Percentiles rank a stretch among this genome's conserved stretches.
phyloP scores from a whole-genome alignment of 2,113 vertebrate species.

The Ptychochromis oligacanthus region DNA sequence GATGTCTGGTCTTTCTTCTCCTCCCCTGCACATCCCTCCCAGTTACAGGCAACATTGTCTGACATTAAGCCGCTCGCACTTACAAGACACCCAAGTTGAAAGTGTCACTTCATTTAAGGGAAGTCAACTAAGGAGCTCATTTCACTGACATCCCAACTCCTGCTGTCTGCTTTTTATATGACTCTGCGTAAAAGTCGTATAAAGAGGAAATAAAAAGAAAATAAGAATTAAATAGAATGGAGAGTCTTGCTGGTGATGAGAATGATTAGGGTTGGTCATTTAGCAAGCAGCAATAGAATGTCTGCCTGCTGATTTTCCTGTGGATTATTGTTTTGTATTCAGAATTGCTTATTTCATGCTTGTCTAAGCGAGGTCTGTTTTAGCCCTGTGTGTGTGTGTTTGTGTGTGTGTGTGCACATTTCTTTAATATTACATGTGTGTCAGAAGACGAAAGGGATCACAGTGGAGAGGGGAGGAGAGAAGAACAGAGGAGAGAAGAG shows the following conservation, averaged over 20 bases:
- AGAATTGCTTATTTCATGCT: constrained; percentile 58
- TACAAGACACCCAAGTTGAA: constrained; percentile 42
- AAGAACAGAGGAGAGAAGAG: constrained; percentile 8
- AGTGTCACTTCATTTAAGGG: constrained; percentile 58
- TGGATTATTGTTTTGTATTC: constrained; percentile 49
- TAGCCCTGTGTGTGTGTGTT: background rate
- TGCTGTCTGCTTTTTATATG: background rate
- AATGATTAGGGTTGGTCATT: background rate
- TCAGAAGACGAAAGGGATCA: constrained; percentile 50
- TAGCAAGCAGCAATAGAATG: background rate
- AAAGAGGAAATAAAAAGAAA: background rate
- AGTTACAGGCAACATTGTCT: constrained; percentile 50
- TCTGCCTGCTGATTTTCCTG: constrained; percentile 19
- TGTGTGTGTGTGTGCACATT: constrained; percentile 39
- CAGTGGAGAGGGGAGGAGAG: constrained; percentile 17
- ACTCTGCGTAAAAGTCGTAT: background rate
- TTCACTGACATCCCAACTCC: constrained; percentile 11
- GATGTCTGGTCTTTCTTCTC: constrained; percentile 45
- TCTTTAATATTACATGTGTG: constrained; percentile 67
- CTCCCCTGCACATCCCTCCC: constrained; percentile 20
- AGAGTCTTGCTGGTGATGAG: background rate
- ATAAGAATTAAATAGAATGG: background rate
- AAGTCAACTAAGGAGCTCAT: constrained; percentile 27
- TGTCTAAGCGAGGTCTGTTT: constrained; percentile 45
- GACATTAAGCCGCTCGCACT: constrained; percentile 62